Evolutionary conservation across 2,113 vertebrate species (phyloP).

Genomic region (Lates calcarifer): DNA sequence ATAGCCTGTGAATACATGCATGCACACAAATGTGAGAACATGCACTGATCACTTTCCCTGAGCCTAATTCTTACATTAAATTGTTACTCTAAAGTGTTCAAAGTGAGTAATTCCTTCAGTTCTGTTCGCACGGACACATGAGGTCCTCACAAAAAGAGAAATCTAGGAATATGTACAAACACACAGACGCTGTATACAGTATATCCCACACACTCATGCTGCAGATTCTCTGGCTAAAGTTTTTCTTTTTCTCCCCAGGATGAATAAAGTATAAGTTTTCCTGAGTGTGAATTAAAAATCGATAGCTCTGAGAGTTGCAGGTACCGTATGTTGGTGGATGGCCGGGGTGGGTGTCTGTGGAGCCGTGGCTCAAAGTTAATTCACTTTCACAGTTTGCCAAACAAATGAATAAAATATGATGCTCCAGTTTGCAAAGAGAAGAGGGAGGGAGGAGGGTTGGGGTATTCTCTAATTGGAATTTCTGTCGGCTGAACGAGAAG

Average conservation of each 20-base stretch:
- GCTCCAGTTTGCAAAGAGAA: slow-evolving; percentile 48
- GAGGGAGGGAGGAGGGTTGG: background rate
- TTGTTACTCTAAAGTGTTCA: too few species aligned
- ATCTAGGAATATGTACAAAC: background rate
- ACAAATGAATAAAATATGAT: slow-evolving; percentile 75
- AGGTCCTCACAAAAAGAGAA: slow-evolving; percentile 28
- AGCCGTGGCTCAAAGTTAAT: slow-evolving; percentile 50
- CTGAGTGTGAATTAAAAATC: slow-evolving; percentile 58
- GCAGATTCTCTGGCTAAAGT: slow-evolving; percentile 19
- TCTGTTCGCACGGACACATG: background rate
- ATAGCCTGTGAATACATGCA: too few species aligned
- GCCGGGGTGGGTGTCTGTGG: slow-evolving; percentile 16
- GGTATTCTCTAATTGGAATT: slow-evolving; percentile 58
- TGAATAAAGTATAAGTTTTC: slow-evolving; percentile 53
- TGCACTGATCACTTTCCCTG: too few species aligned
- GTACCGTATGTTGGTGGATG: slow-evolving; percentile 40
- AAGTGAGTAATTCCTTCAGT: too few species aligned
- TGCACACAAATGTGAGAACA: too few species aligned
- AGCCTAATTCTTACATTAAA: too few species aligned
- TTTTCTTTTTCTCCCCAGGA: slow-evolving; percentile 7
- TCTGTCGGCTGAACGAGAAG: slow-evolving; percentile 50
- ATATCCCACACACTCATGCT: slow-evolving; percentile 11
- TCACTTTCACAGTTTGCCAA: slow-evolving; percentile 72
- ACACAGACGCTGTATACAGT: background rate
- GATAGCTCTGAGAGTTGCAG: slow-evolving; percentile 52